phyloP scores from a whole-genome alignment of 2,888 invertebrate species.

The Drosophila ustulata region DNA sequence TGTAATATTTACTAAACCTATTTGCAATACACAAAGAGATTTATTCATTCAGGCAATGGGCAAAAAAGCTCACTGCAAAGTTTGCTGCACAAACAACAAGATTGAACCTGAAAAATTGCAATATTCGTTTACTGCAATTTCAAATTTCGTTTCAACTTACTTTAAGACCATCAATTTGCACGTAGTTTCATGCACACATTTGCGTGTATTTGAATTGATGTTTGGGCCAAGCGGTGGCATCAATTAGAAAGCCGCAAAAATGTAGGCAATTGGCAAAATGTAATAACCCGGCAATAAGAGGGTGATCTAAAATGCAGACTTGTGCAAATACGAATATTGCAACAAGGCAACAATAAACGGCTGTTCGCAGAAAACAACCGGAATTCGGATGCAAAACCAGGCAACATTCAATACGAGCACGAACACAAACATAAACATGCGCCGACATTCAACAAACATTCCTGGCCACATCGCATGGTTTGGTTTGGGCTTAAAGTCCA shows the following conservation, averaged over 20 bases:
- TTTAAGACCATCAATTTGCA: not conserved
- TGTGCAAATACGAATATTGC: slow-evolving; percentile 3
- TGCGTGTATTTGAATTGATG: not conserved
- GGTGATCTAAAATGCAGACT: slow-evolving; percentile 37
- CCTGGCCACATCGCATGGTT: slow-evolving; percentile 30
- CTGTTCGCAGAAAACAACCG: slow-evolving; percentile 1
- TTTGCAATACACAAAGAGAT: not conserved
- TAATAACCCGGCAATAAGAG: slow-evolving; percentile 54
- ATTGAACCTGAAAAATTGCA: not conserved
- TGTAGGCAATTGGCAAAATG: slow-evolving; percentile 22
- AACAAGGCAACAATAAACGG: slow-evolving; percentile 45
- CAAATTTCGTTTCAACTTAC: slow-evolving; percentile 7
- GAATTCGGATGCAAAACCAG: not conserved
- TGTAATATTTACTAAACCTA: slow-evolving; percentile 18
- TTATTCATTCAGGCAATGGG: too few relatives aligned
- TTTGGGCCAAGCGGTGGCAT: not conserved
- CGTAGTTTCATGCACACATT: not conserved
- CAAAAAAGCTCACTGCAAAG: too few relatives aligned
- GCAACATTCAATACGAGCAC: slow-evolving; percentile 1
- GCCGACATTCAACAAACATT: slow-evolving; percentile 52
- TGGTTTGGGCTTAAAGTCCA: slow-evolving; percentile 62
- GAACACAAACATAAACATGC: slow-evolving; percentile 45
- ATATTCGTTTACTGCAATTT: not conserved
- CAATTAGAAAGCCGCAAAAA: slow-evolving; percentile 28
- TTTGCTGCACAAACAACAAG: too few relatives aligned